Evolutionary conservation across 1,140 invertebrate genomes (phyloP).

Genomic region (Drosophila arawakana): DNA sequence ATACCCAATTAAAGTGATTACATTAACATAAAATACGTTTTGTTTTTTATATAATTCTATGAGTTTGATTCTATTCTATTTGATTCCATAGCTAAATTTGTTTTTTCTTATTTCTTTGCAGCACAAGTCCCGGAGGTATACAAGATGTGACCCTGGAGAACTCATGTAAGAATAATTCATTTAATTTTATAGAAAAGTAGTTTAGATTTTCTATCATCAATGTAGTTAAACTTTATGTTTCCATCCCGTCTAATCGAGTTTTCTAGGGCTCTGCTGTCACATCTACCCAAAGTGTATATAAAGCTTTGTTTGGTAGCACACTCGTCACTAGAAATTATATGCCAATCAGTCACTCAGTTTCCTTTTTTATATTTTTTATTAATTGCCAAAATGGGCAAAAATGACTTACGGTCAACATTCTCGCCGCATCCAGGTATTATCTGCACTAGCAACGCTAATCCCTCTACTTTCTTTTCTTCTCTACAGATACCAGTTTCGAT

Average conservation of each 20-base stretch:
- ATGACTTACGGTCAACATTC: slow-evolving; percentile 1
- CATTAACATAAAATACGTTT: neutral
- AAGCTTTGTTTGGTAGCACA: slow-evolving; percentile 28
- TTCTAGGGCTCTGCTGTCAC: slow-evolving; percentile 24
- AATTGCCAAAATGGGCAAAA: slow-evolving; percentile 31
- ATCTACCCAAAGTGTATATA: slow-evolving; percentile 13
- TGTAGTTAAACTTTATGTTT: neutral
- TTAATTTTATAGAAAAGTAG: too few species aligned
- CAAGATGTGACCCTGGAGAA: slow-evolving; percentile 86
- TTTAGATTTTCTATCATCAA: neutral
- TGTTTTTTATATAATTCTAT: neutral
- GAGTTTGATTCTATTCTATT: neutral
- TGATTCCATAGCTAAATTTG: slow-evolving; percentile 24
- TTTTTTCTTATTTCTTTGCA: slow-evolving; percentile 80
- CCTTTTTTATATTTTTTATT: slow-evolving; percentile 31
- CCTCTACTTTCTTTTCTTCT: slow-evolving; percentile 2
- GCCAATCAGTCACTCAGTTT: slow-evolving; percentile 18
- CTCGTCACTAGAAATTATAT: slow-evolving; percentile 23
- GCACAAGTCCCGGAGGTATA: slow-evolving; percentile 85
- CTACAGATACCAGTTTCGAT: slow-evolving; percentile 70
- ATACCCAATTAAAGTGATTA: neutral
- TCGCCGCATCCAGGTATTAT: neutral
- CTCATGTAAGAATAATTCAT: slow-evolving; percentile 58
- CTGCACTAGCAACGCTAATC: neutral
- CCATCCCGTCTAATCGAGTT: neutral